Conservation (phyloP, 2,113 vertebrate species). For the Zonotrichia leucophrys region DNA sequence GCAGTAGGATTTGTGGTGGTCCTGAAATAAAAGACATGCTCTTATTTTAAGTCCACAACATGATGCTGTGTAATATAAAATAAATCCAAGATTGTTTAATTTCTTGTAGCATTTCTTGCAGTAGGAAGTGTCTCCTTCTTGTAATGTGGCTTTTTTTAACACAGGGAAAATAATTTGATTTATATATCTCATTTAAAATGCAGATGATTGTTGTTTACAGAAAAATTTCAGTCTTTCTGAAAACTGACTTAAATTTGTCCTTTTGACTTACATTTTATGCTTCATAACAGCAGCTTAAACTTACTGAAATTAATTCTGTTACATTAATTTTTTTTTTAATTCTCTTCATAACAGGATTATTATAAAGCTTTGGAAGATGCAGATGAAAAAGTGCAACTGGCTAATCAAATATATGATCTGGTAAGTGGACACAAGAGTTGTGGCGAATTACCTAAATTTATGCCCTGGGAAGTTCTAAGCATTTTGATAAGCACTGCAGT, state of each 20-base stretch:
- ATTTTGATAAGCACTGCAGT: background rate
- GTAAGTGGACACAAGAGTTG: conserved; percentile 78
- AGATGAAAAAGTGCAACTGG: conserved; percentile 97
- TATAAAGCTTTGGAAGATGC: conserved; percentile 98
- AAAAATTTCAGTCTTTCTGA: background rate
- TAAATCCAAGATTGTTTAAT: background rate
- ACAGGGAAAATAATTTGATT: background rate
- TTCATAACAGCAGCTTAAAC: background rate
- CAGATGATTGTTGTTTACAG: background rate
- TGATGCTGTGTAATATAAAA: background rate
- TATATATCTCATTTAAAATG: background rate
- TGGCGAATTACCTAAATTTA: background rate
- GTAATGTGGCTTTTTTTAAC: background rate
- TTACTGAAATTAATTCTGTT: background rate
- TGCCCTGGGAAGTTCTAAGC: background rate
- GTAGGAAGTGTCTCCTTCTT: background rate
- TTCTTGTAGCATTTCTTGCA: background rate
- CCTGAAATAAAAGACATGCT: background rate
- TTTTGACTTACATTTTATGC: background rate
- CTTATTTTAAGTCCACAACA: background rate
- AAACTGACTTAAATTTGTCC: background rate
- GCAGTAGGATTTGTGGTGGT: background rate
- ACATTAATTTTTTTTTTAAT: background rate
- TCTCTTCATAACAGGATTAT: conserved; percentile 85
- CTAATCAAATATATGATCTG: conserved; percentile 99